These are phyloP conservation scores for Tribolium castaneum DNA, from an alignment of 1,140 invertebrate species.

Conservation along the genomic window DNA sequence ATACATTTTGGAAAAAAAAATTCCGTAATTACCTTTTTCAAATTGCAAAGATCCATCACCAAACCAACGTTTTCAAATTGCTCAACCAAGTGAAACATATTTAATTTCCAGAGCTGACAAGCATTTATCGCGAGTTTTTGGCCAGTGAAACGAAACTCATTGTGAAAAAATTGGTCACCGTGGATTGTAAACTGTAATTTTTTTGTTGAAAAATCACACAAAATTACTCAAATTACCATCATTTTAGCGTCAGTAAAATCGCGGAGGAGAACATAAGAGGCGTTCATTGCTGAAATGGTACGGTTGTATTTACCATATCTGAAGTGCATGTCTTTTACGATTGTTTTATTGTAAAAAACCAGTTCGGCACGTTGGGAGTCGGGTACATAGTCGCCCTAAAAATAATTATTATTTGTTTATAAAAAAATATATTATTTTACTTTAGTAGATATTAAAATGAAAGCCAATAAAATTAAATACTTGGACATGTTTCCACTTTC, in stretches of 20 bases:
- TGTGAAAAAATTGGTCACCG: constrained; percentile 21
- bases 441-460: background rate
- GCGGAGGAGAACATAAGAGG: background rate
- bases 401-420: background rate
- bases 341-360: background rate
- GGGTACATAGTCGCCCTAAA: background rate
- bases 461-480: background rate
- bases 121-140: background rate
- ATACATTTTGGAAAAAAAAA: background rate
- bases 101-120: constrained; percentile 4
- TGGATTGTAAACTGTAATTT: background rate
- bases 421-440: no score
- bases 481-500: background rate
- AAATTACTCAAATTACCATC: constrained; percentile 6
- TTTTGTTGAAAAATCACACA: background rate
- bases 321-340: constrained; percentile 8
- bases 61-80: constrained; percentile 4
- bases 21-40: background rate
- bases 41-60: background rate
- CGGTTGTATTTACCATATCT: constrained; percentile 21
- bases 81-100: background rate
- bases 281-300: constrained; percentile 6
- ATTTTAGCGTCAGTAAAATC: background rate
- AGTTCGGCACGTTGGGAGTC: constrained; percentile 18
- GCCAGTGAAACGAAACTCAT: constrained; percentile 12